Percentiles rank a stretch among this genome's conserved stretches.
Evolutionary conservation across 1,140 invertebrate genomes (phyloP).

Genomic region (Chrysomallon squamiferum): DNA sequence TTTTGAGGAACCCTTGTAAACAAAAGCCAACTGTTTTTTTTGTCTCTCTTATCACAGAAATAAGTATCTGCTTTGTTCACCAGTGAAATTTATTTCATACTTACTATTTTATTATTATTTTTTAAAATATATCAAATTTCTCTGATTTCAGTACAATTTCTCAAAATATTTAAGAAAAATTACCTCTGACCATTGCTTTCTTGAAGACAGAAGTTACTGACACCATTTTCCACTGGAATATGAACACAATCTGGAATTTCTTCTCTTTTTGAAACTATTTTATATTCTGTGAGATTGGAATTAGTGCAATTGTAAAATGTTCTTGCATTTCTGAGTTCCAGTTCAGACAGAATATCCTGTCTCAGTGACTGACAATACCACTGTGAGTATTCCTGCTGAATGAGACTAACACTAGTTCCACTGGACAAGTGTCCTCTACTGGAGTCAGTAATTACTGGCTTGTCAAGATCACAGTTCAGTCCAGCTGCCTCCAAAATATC

Average conservation of each 20-base stretch:
- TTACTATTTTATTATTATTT: neutral
- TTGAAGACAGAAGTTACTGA: neutral
- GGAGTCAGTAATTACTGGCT: neutral
- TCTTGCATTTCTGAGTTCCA: constrained; percentile 9
- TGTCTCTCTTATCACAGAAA: neutral
- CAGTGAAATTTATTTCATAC: neutral
- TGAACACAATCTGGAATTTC: neutral
- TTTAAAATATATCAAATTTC: no score
- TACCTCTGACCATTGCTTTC: neutral
- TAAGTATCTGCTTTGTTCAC: neutral
- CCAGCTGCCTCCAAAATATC: constrained; percentile 13
- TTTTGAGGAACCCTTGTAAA: neutral
- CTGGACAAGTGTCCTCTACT: neutral
- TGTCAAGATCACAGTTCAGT: constrained; percentile 1
- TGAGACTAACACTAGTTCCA: neutral
- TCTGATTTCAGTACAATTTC: no score
- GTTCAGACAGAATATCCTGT: constrained; percentile 1
- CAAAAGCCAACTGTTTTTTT: neutral
- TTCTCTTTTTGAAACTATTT: neutral
- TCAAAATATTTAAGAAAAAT: no score
- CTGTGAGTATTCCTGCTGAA: neutral
- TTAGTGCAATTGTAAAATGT: neutral
- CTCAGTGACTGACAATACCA: neutral
- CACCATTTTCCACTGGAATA: neutral
- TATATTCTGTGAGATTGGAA: neutral